Evolutionary conservation across 2,113 vertebrate genomes (phyloP), one percentile per base, ranked within the genome.

Genomic region (Noturus placidus): DNA sequence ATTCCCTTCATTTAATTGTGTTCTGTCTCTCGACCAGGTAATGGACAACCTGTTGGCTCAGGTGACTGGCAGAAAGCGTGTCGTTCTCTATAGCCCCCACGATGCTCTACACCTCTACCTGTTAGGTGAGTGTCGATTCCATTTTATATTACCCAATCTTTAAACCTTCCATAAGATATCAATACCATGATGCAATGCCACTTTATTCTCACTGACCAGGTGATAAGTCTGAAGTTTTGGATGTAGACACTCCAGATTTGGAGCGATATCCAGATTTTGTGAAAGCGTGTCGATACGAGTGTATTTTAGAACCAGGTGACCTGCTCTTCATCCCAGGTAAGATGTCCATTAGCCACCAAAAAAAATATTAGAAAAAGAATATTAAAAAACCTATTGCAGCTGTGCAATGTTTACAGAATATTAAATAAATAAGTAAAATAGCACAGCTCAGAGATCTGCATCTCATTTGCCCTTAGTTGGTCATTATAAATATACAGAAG

Each of bases 41-140:
- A 99, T 99, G 98, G 98, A 99, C 93, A 99, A 99, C 91, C 94
- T 99, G 91, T 94, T 99, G 93, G 97, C 98, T 92, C 98, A 99
- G 95, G 96, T 99, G 91, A 97, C 94, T 0, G 98, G 98, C 42
- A 97, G 67, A 91, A 99, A 99, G 91, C 92, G 96, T 88, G 96
- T 99, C 84, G 92, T 95, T 76, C 91, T 99, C 1, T 99, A 96
- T 90, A 98, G 96, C 92, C 98, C 98, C 88, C 96, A 89, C 92
- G 98, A 99, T 94, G 96, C 97, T 56, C 92, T 96, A 0, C 96
- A 97, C 93, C 96, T 99, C 4, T 99, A 99, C 94, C 94, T 99
- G 90, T 95, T 96, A 95, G 98, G 98, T 97, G 91, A 91, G 90
- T 67, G 5, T 82, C 25, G 61, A 15, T 33, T 7, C 8, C 42